Conservation (phyloP, 2,888 invertebrate species). For the Agrochola circellaris region DNA sequence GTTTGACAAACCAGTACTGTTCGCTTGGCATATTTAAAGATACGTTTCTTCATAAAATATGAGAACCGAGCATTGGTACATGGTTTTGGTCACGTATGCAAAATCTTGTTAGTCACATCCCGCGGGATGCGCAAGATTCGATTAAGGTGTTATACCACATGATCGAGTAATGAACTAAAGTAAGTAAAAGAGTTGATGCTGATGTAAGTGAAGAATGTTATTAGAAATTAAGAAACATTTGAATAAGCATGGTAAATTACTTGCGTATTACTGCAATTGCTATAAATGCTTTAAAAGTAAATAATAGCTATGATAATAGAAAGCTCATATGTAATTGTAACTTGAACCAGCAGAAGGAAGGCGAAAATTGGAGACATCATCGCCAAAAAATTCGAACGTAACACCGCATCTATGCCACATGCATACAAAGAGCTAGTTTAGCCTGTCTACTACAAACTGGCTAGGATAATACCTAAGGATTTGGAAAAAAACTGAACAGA, state of each 20-base stretch:
- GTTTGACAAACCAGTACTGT: neutral
- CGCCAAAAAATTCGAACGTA: neutral
- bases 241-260: neutral
- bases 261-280: neutral
- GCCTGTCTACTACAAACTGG: neutral
- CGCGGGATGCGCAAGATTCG: neutral
- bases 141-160: neutral
- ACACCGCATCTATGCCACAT: neutral
- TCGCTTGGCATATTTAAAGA: neutral
- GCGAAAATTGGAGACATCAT: neutral
- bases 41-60: neutral
- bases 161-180: neutral
- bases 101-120: neutral
- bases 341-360: neutral
- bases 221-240: neutral
- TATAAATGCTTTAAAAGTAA: neutral
- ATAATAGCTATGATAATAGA: neutral
- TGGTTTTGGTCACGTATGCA: constrained; percentile 30
- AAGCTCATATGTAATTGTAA: neutral
- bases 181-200: neutral
- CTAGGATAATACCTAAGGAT: neutral
- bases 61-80: neutral
- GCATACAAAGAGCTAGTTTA: constrained; percentile 36
- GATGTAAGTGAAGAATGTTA: neutral
- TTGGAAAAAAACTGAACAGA: neutral